Base-by-base conservation (phyloP, 2,797 vertebrate genomes). In the Avahi laniger region DNA sequence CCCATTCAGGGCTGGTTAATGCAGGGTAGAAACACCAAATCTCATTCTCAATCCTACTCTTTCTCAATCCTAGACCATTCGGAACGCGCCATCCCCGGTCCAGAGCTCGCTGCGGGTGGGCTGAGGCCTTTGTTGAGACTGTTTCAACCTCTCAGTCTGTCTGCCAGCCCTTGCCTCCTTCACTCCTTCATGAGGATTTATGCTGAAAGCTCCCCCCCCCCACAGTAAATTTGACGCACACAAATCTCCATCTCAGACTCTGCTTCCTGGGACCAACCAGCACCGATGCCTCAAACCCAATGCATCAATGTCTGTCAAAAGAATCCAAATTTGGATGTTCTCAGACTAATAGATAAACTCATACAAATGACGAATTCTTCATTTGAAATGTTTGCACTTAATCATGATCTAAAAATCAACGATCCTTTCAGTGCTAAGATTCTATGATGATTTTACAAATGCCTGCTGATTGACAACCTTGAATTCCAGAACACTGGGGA, bases 401-500 rank as follows among this genome's bases (percentile, higher is more conserved):
- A 73, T 93, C 95, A 81, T 14, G 22, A 89, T 61, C 22, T 24
- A 89, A 93, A 95, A 93, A 78, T 57, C 82, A 4, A 81, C 69
- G 57, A 59, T 89, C 46, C n/a, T 35, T 79, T 91, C 75, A 78
- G 12, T 20, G 13, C 35, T 93, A 50, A 24, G 43, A 70, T 24
- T 61, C 91, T 17, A 30, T 4, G 24, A 82, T 38, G 72, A 78
- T 82, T 90, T 81, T 18, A 89, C 38, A 82, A 79, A 89, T 43
- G 28, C 61, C 76, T 94, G 93, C 76, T 95, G 95, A 94, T 20
- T 20, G 69, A 95, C 63, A 79, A 80, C 41, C 88, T 26, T 52
- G 70, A 96, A 86, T 94, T 72, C 83, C 86, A 88, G 92, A 93
- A 95, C 75, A 41, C 41, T 13, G 24, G 48, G 80, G 79, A 20